Base-by-base conservation (phyloP, 2,888 invertebrate species). In the Artemia sp. region DNA sequence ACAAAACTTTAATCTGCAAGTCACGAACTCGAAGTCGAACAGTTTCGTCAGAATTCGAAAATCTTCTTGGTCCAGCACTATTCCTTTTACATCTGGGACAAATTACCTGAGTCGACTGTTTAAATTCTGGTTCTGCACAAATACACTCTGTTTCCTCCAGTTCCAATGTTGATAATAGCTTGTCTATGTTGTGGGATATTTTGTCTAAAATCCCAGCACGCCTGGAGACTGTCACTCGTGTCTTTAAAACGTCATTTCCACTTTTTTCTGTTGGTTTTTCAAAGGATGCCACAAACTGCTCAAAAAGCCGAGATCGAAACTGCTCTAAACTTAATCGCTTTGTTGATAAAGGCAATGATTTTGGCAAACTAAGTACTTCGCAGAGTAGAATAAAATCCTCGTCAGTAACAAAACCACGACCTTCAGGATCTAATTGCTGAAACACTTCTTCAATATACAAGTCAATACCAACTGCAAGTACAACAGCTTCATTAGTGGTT, bases 391-490 rank as follows among this genome's bases (percentile, higher is more conserved):
- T 51, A 12, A 72, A 67, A 50, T 73, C 72, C 67, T 72, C 71
- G 12, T 69, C 51, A 12, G 38, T 66, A 11, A 73, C 69, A 51
- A 58, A 68, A n/a, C 73, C 71, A 8, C n/a, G 51, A 19, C 67
- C 67, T n/a, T 68, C 12, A 50, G 51, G 64, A 68, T 72, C 73
- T 24, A 73, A 68, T 50, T 69, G 64, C 38, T 69, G n/a, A 51
- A 72, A 73, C 50, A 73, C 72, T 51, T 71, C 70, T 67, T 70
- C 70, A 14, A 73, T 69, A 53, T 73, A 73, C 51, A 72, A 71
- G 24, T 72, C 71, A 51, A 73, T 67, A 50, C 73, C 72, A 12
- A 72, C 66, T 14, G 72, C 72, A n/a, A 72, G 66, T 50, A 73
- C 71, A 14, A 70, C 66, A 52, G 71, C 71, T n/a, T 72, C 71